Conservation (phyloP, 2,113 vertebrate genomes). For the Pelecanus crispus region DNA sequence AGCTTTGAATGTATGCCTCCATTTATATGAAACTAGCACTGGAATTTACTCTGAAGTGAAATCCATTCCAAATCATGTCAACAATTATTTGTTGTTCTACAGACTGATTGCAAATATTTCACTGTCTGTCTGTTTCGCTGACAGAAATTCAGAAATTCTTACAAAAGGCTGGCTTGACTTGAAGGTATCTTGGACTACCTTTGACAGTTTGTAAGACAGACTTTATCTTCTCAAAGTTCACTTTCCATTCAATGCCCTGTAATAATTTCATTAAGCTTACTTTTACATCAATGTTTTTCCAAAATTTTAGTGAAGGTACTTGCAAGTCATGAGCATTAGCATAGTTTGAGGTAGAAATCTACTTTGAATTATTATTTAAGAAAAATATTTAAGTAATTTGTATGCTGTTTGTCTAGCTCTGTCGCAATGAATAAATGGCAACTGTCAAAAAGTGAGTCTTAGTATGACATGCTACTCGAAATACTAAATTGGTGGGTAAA, state of each 20-base stretch:
- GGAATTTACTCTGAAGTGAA: neutral
- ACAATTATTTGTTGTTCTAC: neutral
- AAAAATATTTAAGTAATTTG: neutral
- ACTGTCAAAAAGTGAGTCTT: neutral
- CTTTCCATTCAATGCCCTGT: neutral
- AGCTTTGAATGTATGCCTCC: neutral
- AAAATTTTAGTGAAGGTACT: neutral
- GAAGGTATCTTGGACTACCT: neutral
- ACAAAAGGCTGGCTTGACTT: neutral
- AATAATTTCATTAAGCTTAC: neutral
- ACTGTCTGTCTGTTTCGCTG: neutral
- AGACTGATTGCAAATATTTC: neutral
- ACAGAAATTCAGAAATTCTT: neutral
- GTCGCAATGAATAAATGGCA: neutral
- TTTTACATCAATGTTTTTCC: neutral
- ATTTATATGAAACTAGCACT: neutral
- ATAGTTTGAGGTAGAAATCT: neutral
- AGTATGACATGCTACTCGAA: neutral
- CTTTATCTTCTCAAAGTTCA: neutral
- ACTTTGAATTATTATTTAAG: neutral
- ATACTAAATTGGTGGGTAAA: neutral
- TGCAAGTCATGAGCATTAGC: fast-evolving
- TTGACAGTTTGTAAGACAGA: neutral
- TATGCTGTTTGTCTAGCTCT: neutral
- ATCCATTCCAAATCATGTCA: neutral